Evolutionary conservation across 2,888 invertebrate genomes (phyloP), one percentile per base, ranked within the genome.

Genomic region (Zygothrica quintamaculata): DNA sequence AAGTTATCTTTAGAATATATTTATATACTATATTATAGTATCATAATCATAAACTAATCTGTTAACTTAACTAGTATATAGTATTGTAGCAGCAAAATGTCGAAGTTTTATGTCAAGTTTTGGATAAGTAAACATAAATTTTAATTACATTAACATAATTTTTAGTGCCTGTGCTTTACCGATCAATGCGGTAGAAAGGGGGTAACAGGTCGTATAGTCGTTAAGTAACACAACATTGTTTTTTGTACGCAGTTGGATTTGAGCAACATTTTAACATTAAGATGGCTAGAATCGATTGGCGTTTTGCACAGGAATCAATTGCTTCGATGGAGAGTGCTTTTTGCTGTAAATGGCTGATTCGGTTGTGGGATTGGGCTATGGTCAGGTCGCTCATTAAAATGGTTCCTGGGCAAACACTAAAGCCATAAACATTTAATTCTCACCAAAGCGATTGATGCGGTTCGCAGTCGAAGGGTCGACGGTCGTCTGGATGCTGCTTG

Each of bases 401-500:
- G 58, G 40, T 64, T 51, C n/a, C 58, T 68, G 77, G 61, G 56
- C 74, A 77, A 85, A 72, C 74, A 85, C 53, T 29, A 55, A 69
- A 75, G 68, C 71, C 73, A 76, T 78, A 66, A 70, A 65, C 69
- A 75, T 73, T 86, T 78, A 80, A 86, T 80, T 80, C 86, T 86
- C 84, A 86, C 84, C 74, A 80, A 73, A 73, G 79, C 77, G 77
- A 80, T 84, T 86, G 84, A 78, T 81, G 82, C 85, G 57, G 64
- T 61, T 46, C 43, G 61, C 59, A 46, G 57, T 42, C 51, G 36
- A 46, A 36, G 56, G 48, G 61, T 15, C 37, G 48, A 48, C 44
- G 51, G 57, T 62, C 65, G 68, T 65, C 65, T 47, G 57, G 34
- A 37, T 29, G 74, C 64, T 22, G 18, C 61, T 53, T 74, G 69